Conservation (phyloP, 2,113 vertebrate species). For the Poeciliopsis retropinna region DNA sequence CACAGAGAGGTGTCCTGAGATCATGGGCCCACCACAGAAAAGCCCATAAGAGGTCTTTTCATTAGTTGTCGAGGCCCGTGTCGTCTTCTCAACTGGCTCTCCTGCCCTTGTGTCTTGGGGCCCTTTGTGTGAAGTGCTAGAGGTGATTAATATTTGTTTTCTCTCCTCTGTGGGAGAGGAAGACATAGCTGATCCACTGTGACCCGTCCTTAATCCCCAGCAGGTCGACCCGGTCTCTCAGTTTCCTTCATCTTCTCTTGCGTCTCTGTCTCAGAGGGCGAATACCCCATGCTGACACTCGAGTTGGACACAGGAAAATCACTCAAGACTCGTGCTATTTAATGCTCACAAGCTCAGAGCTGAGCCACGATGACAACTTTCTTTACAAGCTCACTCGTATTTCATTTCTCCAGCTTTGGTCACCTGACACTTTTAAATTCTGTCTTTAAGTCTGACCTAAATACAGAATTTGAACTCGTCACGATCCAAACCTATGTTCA, state of each 20-base stretch:
- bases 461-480: constrained; percentile 4
- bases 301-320: constrained; percentile 21
- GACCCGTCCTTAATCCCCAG: constrained; percentile 74
- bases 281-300: neutral
- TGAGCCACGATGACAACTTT: constrained; percentile 39
- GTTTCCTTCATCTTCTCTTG: constrained; percentile 45
- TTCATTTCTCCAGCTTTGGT: constrained; percentile 13
- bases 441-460: neutral
- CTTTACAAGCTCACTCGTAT: constrained; percentile 31
- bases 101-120: constrained; percentile 49
- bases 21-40: constrained; percentile 6
- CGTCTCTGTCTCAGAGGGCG: constrained; percentile 21
- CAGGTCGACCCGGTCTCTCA: constrained; percentile 49
- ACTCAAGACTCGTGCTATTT: constrained; percentile 9
- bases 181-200: constrained; percentile 74
- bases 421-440: constrained; percentile 31
- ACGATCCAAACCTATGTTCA: neutral
- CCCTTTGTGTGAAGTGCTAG: constrained; percentile 74
- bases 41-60: constrained; percentile 47
- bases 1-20: constrained; percentile 36
- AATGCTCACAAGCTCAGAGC: constrained; percentile 28
- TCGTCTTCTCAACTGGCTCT: constrained; percentile 45
- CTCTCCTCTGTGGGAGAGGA: constrained; percentile 75
- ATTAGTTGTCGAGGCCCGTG: constrained; percentile 51
- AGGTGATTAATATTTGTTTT: constrained; percentile 84